phyloP scores from a whole-genome alignment of 37 sponge, comb jelly and placozoan genomes.

The Diacarnus erythraeanus region DNA sequence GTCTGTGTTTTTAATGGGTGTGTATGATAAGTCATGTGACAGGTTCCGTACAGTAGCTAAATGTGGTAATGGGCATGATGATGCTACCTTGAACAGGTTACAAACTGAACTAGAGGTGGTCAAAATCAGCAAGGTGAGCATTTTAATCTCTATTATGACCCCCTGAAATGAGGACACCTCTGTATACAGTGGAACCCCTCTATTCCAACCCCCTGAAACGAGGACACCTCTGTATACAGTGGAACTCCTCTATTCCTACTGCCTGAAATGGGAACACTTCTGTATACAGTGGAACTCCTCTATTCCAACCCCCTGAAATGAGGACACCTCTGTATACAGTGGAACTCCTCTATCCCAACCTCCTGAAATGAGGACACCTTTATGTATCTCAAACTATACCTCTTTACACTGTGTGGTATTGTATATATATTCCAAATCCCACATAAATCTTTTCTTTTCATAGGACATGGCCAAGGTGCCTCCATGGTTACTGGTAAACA shows the following conservation, averaged over 20 bases:
- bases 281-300: too few species aligned
- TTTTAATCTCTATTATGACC: too few species aligned
- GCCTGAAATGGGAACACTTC: too few species aligned
- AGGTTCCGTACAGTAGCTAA: constrained; percentile 93
- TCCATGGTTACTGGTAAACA: constrained; percentile 79
- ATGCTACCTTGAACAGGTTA: constrained; percentile 76
- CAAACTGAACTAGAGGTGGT: constrained; percentile 85
- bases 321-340: too few species aligned
- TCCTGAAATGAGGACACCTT: neutral
- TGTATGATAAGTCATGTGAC: constrained; percentile 68
- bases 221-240: too few species aligned
- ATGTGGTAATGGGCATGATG: constrained; percentile 98
- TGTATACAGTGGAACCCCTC: too few species aligned
- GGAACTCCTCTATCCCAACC: too few species aligned
- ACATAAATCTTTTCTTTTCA: neutral
- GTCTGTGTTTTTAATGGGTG: constrained; percentile 98
- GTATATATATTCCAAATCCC: neutral
- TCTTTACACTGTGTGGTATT: too few species aligned
- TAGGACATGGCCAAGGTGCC: constrained; percentile 87
- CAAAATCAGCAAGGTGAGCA: constrained; percentile 77
- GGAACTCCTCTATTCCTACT: too few species aligned
- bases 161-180: neutral
- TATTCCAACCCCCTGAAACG: too few species aligned
- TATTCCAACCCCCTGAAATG: too few species aligned
- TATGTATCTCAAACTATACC: too few species aligned